These are phyloP conservation scores for Polyommatus icarus DNA, from an alignment of 2,888 invertebrate genomes.

Conservation along the genomic window DNA sequence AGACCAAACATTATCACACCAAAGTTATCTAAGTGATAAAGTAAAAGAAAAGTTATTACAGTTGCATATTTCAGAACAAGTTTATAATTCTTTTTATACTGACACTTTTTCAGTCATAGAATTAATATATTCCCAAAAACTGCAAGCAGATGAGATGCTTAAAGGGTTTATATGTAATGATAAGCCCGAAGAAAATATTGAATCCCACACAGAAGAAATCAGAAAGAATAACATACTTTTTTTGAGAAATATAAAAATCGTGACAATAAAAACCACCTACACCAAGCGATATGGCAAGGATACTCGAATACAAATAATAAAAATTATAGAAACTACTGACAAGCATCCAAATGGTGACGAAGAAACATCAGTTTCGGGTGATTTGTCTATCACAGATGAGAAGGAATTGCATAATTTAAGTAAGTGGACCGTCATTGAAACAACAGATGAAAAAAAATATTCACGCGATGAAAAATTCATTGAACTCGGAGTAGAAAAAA, in stretches of 20 bases:
- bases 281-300: conserved; percentile 39
- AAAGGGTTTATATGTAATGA: conserved; percentile 38
- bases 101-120: conserved; percentile 38
- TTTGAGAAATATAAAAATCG: conserved; percentile 43
- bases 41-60: neutral
- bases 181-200: conserved; percentile 44
- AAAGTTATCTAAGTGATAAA: conserved; percentile 27
- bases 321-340: conserved; percentile 42
- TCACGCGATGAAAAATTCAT: conserved; percentile 36
- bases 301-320: conserved; percentile 44
- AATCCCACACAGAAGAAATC: conserved; percentile 41
- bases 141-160: conserved; percentile 40
- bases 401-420: conserved; percentile 37
- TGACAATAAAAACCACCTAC: conserved; percentile 43
- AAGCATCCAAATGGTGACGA: conserved; percentile 42
- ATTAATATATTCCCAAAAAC: conserved; percentile 40
- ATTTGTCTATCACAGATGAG: conserved; percentile 43
- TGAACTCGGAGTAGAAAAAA: conserved; percentile 34
- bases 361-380: conserved; percentile 39
- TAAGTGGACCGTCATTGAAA: conserved; percentile 40
- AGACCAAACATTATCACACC: conserved; percentile 3
- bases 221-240: conserved; percentile 38
- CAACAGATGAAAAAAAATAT: conserved; percentile 33
- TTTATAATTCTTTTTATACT: conserved; percentile 32
- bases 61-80: conserved; percentile 27